Evolutionary conservation across 2,888 invertebrate genomes (phyloP).

Genomic region (Netelia inedita): DNA sequence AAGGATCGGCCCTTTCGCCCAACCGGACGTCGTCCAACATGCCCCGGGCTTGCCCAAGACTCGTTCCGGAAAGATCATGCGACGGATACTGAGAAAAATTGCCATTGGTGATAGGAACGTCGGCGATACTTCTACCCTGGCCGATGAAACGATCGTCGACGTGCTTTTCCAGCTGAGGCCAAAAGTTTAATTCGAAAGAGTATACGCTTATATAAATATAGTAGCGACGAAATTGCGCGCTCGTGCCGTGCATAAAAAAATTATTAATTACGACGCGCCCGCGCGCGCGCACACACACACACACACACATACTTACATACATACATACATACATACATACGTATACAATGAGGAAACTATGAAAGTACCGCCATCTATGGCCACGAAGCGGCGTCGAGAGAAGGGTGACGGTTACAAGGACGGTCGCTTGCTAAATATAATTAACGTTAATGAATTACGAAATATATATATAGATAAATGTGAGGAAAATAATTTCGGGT

Average conservation of each 20-base stretch:
- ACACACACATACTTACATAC: slow-evolving; percentile 15
- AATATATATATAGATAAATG: slow-evolving; percentile 43
- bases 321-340: slow-evolving; percentile 11
- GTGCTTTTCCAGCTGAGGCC: slow-evolving; percentile 92
- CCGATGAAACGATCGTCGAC: slow-evolving; percentile 96
- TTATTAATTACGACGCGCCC: slow-evolving; percentile 18
- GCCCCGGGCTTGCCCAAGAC: slow-evolving; percentile 98
- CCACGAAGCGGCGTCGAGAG: neutral
- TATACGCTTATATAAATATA: slow-evolving; percentile 20
- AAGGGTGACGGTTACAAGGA: too few species aligned
- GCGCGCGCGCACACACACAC: neutral
- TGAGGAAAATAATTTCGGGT: slow-evolving; percentile 30
- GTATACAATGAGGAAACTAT: slow-evolving; percentile 50
- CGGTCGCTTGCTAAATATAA: slow-evolving; percentile 33
- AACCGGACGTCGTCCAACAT: slow-evolving; percentile 97
- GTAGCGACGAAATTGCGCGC: slow-evolving; percentile 17
- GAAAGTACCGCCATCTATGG: slow-evolving; percentile 52
- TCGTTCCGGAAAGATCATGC: slow-evolving; percentile 99
- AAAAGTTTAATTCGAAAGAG: slow-evolving; percentile 71
- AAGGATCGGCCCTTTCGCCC: slow-evolving; percentile 98
- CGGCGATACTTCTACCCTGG: slow-evolving; percentile 97
- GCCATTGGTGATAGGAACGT: slow-evolving; percentile 95
- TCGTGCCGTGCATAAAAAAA: neutral
- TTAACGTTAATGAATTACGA: slow-evolving; percentile 56
- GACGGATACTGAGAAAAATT: slow-evolving; percentile 96